A percentile compares a stretch with the other conserved stretches of the same genome.
These are phyloP conservation scores for Protobothrops mucrosquamatus DNA, from an alignment of 2,113 vertebrate species.

Conservation along the genomic window DNA sequence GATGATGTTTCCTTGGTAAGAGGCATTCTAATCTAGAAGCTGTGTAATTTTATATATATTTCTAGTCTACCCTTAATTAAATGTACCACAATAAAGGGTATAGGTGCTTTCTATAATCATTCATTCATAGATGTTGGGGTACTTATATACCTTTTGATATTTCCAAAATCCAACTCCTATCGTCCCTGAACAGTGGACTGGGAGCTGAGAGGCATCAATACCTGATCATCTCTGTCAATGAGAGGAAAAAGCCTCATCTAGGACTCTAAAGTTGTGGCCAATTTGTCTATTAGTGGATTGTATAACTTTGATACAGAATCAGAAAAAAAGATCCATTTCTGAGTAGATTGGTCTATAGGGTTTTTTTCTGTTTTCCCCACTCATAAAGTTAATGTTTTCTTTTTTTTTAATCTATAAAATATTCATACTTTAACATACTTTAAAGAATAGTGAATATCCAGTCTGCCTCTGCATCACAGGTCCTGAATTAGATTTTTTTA, in stretches of 20 bases:
- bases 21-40: background rate
- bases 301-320: background rate
- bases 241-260: background rate
- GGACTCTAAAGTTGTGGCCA: background rate
- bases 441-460: background rate
- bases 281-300: background rate
- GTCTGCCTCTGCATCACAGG: background rate
- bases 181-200: background rate
- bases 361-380: background rate
- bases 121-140: background rate
- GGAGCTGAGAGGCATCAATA: background rate
- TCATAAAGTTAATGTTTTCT: background rate
- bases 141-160: background rate
- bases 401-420: background rate
- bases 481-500: background rate
- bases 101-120: background rate
- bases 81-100: background rate
- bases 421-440: background rate
- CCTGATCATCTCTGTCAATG: background rate
- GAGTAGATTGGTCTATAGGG: too few species aligned
- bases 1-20: slow-evolving; percentile 95
- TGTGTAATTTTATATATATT: background rate
- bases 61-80: background rate
- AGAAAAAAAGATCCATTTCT: background rate
- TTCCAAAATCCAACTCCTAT: background rate